Evolutionary conservation across 2,113 vertebrate species (phyloP), one percentile per base, ranked within the genome.

Genomic region (Garra rufa): DNA sequence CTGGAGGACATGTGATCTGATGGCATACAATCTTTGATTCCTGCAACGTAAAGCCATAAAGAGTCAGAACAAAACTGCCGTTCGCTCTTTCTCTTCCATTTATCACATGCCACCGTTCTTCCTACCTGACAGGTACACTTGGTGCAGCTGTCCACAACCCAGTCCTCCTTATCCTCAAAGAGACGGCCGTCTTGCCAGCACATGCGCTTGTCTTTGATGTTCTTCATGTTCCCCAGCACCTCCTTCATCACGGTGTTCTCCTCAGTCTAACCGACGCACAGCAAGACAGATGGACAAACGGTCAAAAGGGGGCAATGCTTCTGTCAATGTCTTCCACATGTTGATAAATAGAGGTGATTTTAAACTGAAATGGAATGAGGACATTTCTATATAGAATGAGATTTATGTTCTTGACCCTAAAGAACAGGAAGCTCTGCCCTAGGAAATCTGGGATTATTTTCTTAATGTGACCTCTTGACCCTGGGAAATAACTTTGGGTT

Each of bases 91-190:
- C 76, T 80, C 63, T 48, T 41, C 41, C 44, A 4, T 76, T 38
- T 11, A 38, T 71, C 5, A 11, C 6, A 76, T 15, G n/a, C 6
- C 48, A 30, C 46, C 2, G 57, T 26, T 30, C 34, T 30, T 78
- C 46, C 24, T 92, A 99, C 98, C 97, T 96, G 95, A 91, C 98
- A 99, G 85, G 95, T 95, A 46, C 98, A 99, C 38, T 96, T 97
- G 48, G 98, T 99, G 75, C 98, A 99, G 93, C 97, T 98, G 91
- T 99, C 98, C 84, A 99, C 98, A 83, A 98, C 96, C 98, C 98
- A 99, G 82, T 97, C 97, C 87, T 98, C 97, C 15, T 96, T 96
- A 89, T 99, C 96, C 6, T 95, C 95, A 81, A 99, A 99, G 88
- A 98, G 93, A 13, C 98, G 96, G 3, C 98, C 98, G 34, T 99